Evolutionary conservation across 2,797 vertebrate genomes (phyloP).

Genomic region (Poeciliopsis turneri): DNA sequence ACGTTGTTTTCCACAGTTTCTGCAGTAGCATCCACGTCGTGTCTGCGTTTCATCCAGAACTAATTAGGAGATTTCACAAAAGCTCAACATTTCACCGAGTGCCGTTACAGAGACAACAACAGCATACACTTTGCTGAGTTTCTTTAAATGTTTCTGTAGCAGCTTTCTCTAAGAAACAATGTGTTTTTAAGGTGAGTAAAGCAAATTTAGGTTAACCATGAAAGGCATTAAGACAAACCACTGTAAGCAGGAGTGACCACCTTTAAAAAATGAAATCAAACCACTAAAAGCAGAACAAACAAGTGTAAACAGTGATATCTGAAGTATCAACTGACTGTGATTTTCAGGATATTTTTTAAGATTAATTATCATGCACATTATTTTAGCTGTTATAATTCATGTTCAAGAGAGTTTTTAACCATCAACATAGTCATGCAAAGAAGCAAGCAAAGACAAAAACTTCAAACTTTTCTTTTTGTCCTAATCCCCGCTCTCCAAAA

Average conservation of each 20-base stretch:
- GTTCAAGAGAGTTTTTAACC: neutral
- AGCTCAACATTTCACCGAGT: slow-evolving; percentile 65
- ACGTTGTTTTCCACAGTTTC: slow-evolving; percentile 76
- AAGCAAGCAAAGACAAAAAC: neutral
- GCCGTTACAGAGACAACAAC: slow-evolving; percentile 62
- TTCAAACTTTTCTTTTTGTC: neutral
- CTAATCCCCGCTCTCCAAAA: neutral
- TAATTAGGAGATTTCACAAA: slow-evolving; percentile 72
- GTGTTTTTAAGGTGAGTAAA: slow-evolving; percentile 42
- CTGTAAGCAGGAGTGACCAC: slow-evolving; percentile 36
- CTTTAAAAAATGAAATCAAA: slow-evolving; percentile 12
- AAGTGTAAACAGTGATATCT: slow-evolving; percentile 4
- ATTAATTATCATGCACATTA: neutral
- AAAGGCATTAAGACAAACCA: slow-evolving; percentile 31
- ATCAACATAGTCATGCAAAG: slow-evolving; percentile 4
- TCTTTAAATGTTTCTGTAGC: slow-evolving; percentile 50
- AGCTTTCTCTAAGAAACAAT: slow-evolving; percentile 57
- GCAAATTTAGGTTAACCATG: slow-evolving; percentile 59
- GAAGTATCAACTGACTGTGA: slow-evolving; percentile 13
- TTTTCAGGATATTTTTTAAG: slow-evolving; percentile 24
- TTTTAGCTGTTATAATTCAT: neutral
- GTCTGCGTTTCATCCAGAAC: slow-evolving; percentile 69
- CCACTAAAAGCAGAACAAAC: slow-evolving; percentile 21
- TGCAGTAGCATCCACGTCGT: slow-evolving; percentile 70
- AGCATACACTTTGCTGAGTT: slow-evolving; percentile 47